Base-by-base conservation (phyloP, 1,140 invertebrate species). In the Diabrotica virgifera region DNA sequence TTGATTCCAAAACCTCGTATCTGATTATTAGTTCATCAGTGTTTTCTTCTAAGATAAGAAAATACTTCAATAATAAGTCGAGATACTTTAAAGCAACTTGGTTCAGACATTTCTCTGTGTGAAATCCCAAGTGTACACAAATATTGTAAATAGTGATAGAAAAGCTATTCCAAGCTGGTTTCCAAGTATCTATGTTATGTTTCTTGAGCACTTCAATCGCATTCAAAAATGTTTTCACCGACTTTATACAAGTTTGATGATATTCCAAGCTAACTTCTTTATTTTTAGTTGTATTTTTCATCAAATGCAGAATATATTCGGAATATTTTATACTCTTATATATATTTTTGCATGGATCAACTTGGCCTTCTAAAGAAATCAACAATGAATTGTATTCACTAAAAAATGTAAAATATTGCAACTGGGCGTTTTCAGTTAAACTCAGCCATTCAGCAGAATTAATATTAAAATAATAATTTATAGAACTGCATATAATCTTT, bases 131-230 rank as follows among this genome's bases (percentile, higher is more conserved):
- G 24, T 53, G 35, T 38, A 62, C 14, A 7, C 60, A 52, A 11
- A 62, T 54, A 40, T 62, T 62, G 36, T 52, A 62, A 12, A 54
- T n/a, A n/a, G n/a, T 37, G 9, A 54, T 14, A 10, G 24, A 51
- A 5, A 62, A 38, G 13, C 5, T 11, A n/a, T 62, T 54, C 60
- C 60, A 62, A 36, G 52, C 36, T 12, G 11, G 8, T 14, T 51
- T 62, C 60, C 52, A 54, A 35, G 35, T 46, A 11, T 62, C 52
- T 7, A 13, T n/a, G 8, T 62, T 53, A 11, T 62, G 6, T 12
- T 62, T 9, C 37, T 54, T 62, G 7, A 62, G 13, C 9, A n/a
- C 6, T 14, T 12, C 10, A n/a, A 61, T 52, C 11, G 52, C 10
- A 7, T 62, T 54, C 3, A 37, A 36, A 13, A 54, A 62, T 4